Evolutionary conservation across 2,888 invertebrate species (phyloP).

Genomic region (Gasteruption jaculator): DNA sequence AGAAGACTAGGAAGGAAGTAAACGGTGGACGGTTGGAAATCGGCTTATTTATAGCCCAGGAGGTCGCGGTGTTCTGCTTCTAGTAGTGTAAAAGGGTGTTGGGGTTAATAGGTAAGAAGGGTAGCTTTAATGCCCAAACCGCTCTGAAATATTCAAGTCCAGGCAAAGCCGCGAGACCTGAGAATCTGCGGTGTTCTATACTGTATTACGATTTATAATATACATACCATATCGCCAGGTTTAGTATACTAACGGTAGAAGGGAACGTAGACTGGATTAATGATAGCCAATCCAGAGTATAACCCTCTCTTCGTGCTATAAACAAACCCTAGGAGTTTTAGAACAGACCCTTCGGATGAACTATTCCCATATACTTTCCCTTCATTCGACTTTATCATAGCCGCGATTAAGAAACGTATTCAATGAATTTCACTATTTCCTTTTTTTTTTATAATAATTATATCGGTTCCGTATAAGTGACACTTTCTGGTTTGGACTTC

Average conservation of each 20-base stretch:
- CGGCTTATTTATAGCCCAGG: constrained; percentile 37
- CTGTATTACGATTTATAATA: constrained; percentile 48
- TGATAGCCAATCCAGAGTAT: constrained; percentile 47
- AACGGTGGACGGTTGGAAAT: constrained; percentile 31
- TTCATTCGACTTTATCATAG: no score
- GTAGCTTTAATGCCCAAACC: constrained; percentile 48
- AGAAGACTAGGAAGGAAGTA: neutral
- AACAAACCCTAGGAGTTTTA: constrained; percentile 40
- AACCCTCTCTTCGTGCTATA: constrained; percentile 38
- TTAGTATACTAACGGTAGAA: neutral
- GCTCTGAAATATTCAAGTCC: constrained; percentile 50
- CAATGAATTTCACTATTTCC: no score
- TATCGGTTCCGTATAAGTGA: no score
- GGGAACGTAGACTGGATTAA: constrained; percentile 37
- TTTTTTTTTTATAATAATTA: no score
- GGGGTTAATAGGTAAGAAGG: constrained; percentile 51
- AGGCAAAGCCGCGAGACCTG: constrained; percentile 36
- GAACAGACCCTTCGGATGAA: constrained; percentile 30
- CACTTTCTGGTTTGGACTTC: no score
- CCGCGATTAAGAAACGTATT: no score
- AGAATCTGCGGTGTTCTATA: constrained; percentile 42
- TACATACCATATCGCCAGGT: constrained; percentile 15
- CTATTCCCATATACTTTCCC: no score
- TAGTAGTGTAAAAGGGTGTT: constrained; percentile 32
- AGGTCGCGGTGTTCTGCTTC: neutral